phyloP scores from a whole-genome alignment of 2,113 vertebrate species.

The Erpornis zantholeuca region DNA sequence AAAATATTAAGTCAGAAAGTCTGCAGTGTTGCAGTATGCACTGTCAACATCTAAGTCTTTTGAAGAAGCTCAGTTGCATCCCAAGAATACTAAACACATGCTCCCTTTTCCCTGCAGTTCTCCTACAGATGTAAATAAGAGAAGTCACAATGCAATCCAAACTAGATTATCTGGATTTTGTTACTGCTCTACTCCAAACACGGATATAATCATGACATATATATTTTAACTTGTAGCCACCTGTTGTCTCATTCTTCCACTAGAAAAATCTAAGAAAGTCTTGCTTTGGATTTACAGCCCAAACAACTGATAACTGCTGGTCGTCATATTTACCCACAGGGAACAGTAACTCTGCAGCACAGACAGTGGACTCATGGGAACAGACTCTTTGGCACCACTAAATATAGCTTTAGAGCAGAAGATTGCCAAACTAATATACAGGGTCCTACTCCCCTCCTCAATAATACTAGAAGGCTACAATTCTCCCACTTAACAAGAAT shows the following conservation, averaged over 20 bases:
- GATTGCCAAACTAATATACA: background rate
- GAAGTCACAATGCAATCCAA: background rate
- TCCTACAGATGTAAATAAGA: background rate
- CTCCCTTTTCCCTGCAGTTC: background rate
- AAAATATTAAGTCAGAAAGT: background rate
- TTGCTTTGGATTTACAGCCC: background rate
- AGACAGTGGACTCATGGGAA: slow-evolving; percentile 5
- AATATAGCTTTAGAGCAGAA: background rate
- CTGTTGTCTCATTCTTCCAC: background rate
- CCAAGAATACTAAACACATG: background rate
- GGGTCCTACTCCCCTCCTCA: slow-evolving; percentile 10
- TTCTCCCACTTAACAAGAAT: background rate
- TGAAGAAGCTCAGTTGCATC: background rate
- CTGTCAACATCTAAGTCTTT: background rate
- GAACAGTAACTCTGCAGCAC: background rate
- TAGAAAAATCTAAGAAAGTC: background rate
- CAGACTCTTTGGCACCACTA: slow-evolving; percentile 52
- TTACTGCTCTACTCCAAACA: background rate
- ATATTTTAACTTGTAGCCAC: background rate
- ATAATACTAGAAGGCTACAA: background rate
- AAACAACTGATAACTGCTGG: background rate
- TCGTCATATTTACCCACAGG: background rate
- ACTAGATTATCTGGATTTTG: background rate
- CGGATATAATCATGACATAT: background rate
- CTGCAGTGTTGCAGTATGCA: background rate